Evolutionary conservation across 1,140 invertebrate genomes (phyloP), one percentile per base, ranked within the genome.

Genomic region (Rhagoletis pomonella): DNA sequence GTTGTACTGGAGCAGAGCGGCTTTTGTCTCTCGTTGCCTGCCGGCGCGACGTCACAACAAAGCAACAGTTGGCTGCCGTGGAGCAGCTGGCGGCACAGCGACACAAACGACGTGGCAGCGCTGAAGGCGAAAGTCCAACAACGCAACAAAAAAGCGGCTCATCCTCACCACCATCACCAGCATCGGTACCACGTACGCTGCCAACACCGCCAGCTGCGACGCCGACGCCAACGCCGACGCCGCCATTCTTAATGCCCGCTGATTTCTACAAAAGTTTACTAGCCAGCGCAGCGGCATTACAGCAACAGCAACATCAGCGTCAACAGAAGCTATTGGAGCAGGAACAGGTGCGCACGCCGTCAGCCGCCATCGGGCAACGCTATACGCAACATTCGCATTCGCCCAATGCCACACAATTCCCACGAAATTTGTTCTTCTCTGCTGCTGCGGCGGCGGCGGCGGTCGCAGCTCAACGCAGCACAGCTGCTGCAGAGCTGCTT

Each of bases 241-340:
- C n/a, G n/a, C 94, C 94, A 7, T 96, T 97, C 90, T 92, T 97
- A 17, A 93, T 97, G 88, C 96, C 96, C 7, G 95, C 96, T 87
- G 96, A 97, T 89, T 93, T 97, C 88, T 97, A 97, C 91, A 97
- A 97, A 91, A 97, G 95, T 90, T 94, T 97, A 73, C 93, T 97
- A 88, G 96, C 96, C 39, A 96, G 95, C 90, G 95, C 95, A 1
- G 50, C 73, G 2, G 73, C 73, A 55, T 12, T 81, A 12, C 87
- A 65, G 47, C 59, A 87, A 50, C 85, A 86, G 4, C 77, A 87
- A 86, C 85, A 60, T 7, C 55, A 44, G 7, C n/a, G 58, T 50
- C 42, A 64, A 3, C 81, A 77, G 17, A 39, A 85, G 17, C 59
- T 69, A 62, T 50, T 50, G 17, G 47, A 62, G 17, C 10, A 44